A percentile compares a stretch with the other conserved stretches of the same genome.
These are phyloP conservation scores for Sicus ferrugineus DNA, from an alignment of 2,888 invertebrate genomes.

Conservation along the genomic window DNA sequence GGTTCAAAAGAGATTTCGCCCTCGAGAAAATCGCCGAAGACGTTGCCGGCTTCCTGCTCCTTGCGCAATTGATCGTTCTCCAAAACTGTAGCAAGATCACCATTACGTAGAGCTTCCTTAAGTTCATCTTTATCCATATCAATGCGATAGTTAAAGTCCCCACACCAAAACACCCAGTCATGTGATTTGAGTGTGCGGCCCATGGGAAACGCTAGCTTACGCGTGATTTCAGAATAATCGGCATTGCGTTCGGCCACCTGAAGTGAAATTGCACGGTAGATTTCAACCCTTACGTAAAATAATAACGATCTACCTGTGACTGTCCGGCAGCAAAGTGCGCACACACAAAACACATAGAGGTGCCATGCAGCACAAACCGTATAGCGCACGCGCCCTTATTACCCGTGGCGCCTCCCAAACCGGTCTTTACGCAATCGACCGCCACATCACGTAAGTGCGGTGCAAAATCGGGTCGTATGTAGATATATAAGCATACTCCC, in stretches of 20 bases:
- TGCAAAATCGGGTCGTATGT: conserved; percentile 87
- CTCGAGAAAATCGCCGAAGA: conserved; percentile 93
- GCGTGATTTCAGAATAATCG: conserved; percentile 94
- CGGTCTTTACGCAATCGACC: conserved; percentile 96
- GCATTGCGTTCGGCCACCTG: conserved; percentile 82
- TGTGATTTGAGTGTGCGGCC: conserved; percentile 91
- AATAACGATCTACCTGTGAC: conserved; percentile 76
- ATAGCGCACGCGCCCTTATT: conserved; percentile 97
- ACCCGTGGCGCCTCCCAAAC: conserved; percentile 94
- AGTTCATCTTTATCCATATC: conserved; percentile 95
- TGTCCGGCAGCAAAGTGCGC: conserved; percentile 99
- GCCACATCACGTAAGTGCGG: conserved; percentile 92
- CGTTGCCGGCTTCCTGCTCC: conserved; percentile 81
- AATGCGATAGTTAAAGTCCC: conserved; percentile 98
- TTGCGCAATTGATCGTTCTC: conserved; percentile 87
- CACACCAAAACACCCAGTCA: conserved; percentile 99
- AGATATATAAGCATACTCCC: conserved; percentile 96
- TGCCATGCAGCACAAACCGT: conserved; percentile 88
- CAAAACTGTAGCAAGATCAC: conserved; percentile 75
- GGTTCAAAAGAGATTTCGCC: conserved; percentile 92
- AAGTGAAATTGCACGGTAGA: not conserved
- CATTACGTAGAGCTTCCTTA: conserved; percentile 76
- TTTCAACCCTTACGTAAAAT: not conserved
- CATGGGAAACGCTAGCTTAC: conserved; percentile 90
- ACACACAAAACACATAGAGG: conserved; percentile 97